Base-by-base conservation (phyloP, 2,797 vertebrate species). In the Microchirus variegatus region DNA sequence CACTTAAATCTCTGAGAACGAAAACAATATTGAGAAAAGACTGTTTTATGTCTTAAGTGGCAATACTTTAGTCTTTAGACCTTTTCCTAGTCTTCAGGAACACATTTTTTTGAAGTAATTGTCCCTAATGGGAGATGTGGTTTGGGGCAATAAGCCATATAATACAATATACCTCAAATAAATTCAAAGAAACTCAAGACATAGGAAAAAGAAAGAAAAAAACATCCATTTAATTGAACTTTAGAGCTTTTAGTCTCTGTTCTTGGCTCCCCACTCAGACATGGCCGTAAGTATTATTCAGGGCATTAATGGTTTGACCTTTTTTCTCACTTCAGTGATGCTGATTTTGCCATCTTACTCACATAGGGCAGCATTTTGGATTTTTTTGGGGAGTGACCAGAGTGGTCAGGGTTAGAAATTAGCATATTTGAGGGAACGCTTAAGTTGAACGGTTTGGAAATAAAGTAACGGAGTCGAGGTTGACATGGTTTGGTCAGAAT, bases 71-170 rank as follows among this genome's bases (percentile, higher is more conserved):
- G 41, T 52, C 59, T 64, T 62, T 59, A 48, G 58, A 61, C 45
- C 58, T 69, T 59, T 67, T 46, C 16, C 0, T 5, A 67, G 47
- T 71, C 48, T 44, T 48, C 60, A 63, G 59, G 73, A 57, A 78
- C 42, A 16, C 10, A 12, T 10, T 47, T 67, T 17, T 35, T 56
- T 2, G n/a, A 42, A 45, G 13, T 56, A 53, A 75, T 52, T 50
- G 41, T 59, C 50, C 17, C 56, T 65, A 77, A 83, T 77, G 59
- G 65, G 31, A 51, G 37, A 64, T 82, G 58, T 73, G 73, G 63
- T 71, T 67, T 37, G 38, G 69, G 72, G 79, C 58, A 36, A 68
- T 0, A 31, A 31, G 31, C 40, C 14, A 18, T 53, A 26, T 18
- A 46, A 54, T 46, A 66, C 65, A 78, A 71, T 42, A 61, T 36